phyloP scores from a whole-genome alignment of 2,888 invertebrate species.

The Schrankia costaestrigalis region DNA sequence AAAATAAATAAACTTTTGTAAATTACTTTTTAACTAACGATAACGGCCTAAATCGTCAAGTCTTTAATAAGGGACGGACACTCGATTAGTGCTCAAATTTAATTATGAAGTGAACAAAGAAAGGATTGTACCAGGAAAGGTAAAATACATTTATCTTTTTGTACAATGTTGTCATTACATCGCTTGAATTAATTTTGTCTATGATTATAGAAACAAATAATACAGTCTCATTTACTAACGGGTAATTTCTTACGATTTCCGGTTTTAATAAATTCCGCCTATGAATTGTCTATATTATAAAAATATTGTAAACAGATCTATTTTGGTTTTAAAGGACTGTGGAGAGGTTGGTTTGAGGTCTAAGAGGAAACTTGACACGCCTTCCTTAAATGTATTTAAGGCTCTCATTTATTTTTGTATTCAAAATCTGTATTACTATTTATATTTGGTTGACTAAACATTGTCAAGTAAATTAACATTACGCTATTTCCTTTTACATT shows the following conservation, averaged over 20 bases:
- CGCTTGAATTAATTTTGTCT: constrained; percentile 12
- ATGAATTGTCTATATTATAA: too few species aligned
- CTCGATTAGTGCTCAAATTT: constrained; percentile 57
- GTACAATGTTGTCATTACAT: constrained; percentile 7
- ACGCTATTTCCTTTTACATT: too few species aligned
- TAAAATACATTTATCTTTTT: constrained; percentile 39
- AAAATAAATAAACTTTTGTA: constrained; percentile 27
- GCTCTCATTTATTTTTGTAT: too few species aligned
- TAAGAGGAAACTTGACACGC: too few species aligned
- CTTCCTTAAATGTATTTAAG: too few species aligned
- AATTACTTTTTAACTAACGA: constrained; percentile 21
- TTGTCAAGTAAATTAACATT: too few species aligned
- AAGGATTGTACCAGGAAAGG: constrained; percentile 65
- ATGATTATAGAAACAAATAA: constrained; percentile 32
- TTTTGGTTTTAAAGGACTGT: too few species aligned
- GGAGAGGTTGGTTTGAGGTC: too few species aligned
- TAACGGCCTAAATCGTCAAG: constrained; percentile 31
- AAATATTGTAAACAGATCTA: too few species aligned
- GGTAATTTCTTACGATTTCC: constrained; percentile 17
- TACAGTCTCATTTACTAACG: constrained; percentile 6
- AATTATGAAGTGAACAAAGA: constrained; percentile 73
- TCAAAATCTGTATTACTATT: too few species aligned
- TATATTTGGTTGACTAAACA: too few species aligned
- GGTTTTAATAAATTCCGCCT: too few species aligned
- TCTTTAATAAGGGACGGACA: constrained; percentile 35